Conservation (phyloP, 2,113 vertebrate genomes). For the Cryptotis parvus region DNA sequence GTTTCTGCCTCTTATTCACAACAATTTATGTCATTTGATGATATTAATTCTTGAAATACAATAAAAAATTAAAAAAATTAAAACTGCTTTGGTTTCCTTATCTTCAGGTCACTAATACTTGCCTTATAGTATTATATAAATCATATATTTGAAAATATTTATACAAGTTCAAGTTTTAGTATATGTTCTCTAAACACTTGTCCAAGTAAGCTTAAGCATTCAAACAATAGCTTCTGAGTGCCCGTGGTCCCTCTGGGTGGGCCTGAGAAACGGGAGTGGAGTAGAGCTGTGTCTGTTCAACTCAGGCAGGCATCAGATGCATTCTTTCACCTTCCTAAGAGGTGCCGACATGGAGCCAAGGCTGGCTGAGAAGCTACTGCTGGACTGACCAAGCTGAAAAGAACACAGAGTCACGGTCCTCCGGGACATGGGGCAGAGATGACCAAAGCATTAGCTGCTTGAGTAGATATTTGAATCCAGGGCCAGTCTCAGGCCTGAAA, state of each 20-base stretch:
- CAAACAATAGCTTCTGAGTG: not conserved
- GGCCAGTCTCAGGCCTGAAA: too few species aligned
- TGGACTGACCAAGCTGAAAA: too few species aligned
- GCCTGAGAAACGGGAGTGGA: too few species aligned
- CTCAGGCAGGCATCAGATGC: too few species aligned
- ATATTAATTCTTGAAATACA: constrained; percentile 1
- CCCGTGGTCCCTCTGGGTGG: not conserved
- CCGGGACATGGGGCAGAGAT: too few species aligned
- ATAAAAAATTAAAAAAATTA: not conserved
- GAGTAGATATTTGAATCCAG: too few species aligned
- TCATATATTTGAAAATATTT: constrained; percentile 4
- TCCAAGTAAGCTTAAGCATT: constrained; percentile 23
- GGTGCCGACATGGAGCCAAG: too few species aligned
- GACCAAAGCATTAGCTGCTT: too few species aligned
- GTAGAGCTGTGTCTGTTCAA: too few species aligned
- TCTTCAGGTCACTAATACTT: not conserved
- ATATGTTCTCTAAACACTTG: not conserved
- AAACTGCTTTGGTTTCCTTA: not conserved
- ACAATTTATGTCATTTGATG: not conserved
- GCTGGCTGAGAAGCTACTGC: too few species aligned
- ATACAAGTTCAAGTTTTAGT: not conserved
- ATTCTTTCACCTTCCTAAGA: too few species aligned
- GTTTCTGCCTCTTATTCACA: not conserved
- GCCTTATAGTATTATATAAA: not conserved
- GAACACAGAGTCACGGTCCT: too few species aligned